phyloP scores from a whole-genome alignment of 2,797 vertebrate genomes.

The Sebastiscus tertius region DNA sequence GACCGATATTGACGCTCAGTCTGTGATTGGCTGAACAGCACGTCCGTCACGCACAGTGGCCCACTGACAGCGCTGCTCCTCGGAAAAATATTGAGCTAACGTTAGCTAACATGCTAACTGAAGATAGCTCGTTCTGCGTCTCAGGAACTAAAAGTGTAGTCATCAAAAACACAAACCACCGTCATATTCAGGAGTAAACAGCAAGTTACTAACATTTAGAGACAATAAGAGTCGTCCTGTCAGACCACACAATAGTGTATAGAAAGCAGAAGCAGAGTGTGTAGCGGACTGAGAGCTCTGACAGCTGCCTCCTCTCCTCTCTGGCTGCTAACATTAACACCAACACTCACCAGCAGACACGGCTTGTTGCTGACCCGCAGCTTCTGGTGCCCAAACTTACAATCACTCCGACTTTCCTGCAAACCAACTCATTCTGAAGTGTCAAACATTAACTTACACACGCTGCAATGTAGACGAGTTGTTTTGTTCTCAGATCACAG shows the following conservation, averaged over 20 bases:
- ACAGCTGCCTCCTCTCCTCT: slow-evolving; percentile 55
- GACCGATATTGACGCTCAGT: background rate
- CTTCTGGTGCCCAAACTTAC: slow-evolving; percentile 28
- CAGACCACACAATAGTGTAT: background rate
- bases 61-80: slow-evolving; percentile 45
- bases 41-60: slow-evolving; percentile 40
- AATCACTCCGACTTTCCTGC: background rate
- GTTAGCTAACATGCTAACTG: slow-evolving; percentile 55
- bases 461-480: slow-evolving; percentile 20
- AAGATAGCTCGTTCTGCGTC: slow-evolving; percentile 10
- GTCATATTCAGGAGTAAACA: background rate
- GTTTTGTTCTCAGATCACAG: slow-evolving; percentile 25
- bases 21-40: slow-evolving; percentile 43
- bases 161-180: background rate
- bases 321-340: slow-evolving; percentile 45
- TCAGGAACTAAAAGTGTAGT: slow-evolving; percentile 28
- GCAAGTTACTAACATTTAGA: background rate
- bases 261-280: slow-evolving; percentile 3
- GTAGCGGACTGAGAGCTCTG: slow-evolving; percentile 39
- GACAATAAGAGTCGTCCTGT: background rate
- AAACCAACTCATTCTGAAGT: background rate
- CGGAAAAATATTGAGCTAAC: slow-evolving; percentile 53
- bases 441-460: slow-evolving; percentile 66
- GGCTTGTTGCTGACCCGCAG: slow-evolving; percentile 48
- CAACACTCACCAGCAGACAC: slow-evolving; percentile 65